A percentile compares a stretch with the other conserved stretches of the same genome.
Conservation (phyloP, 1,140 invertebrate genomes). For the Eriocheir sinensis region DNA sequence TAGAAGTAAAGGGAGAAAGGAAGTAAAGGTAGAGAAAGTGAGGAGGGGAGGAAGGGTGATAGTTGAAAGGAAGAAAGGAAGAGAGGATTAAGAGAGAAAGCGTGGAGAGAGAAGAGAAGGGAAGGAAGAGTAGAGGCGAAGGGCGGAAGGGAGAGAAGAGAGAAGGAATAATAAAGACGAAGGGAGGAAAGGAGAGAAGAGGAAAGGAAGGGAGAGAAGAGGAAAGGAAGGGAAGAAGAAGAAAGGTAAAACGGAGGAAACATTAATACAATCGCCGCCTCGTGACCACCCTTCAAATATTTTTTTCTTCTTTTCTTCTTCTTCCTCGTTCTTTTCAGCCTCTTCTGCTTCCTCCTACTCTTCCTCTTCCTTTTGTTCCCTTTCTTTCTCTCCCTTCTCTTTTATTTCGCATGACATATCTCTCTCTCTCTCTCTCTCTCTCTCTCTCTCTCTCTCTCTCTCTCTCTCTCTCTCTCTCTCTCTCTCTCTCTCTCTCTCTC, state of each 20-base stretch:
- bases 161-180: background rate
- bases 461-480: conserved; percentile 9
- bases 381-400: too few relatives aligned
- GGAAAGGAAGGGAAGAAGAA: background rate
- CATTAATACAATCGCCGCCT: too few relatives aligned
- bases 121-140: background rate
- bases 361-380: too few relatives aligned
- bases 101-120: background rate
- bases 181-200: background rate
- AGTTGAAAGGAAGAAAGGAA: background rate
- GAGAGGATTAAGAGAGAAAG: background rate
- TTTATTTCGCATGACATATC: background rate
- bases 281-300: too few relatives aligned
- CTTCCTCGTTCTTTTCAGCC: too few relatives aligned
- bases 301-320: too few relatives aligned
- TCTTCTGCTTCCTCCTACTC: too few relatives aligned
- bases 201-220: background rate
- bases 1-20: background rate
- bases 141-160: background rate
- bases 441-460: conserved; percentile 5
- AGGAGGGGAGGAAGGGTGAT: too few relatives aligned
- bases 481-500: background rate
- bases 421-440: conserved; percentile 22
- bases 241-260: too few relatives aligned
- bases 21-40: too few relatives aligned